These are phyloP conservation scores for Microtus richardsoni DNA, from an alignment of 2,113 vertebrate species.

Conservation along the genomic window DNA sequence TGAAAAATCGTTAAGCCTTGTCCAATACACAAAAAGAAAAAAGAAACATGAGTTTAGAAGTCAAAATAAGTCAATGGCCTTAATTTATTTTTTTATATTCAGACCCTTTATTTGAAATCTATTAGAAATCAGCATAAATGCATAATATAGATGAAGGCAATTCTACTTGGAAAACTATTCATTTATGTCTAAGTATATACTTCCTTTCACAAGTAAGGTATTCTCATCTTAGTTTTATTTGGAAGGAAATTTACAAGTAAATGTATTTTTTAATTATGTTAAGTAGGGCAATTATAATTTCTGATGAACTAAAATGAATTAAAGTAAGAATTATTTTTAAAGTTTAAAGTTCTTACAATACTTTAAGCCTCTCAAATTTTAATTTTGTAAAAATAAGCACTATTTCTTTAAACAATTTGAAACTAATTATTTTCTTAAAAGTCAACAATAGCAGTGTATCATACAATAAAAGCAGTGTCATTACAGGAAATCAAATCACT, in stretches of 20 bases:
- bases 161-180: neutral
- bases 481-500: conserved; percentile 19
- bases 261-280: neutral
- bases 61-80: neutral
- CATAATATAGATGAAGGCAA: neutral
- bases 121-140: neutral
- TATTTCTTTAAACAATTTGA: neutral
- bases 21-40: neutral
- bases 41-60: neutral
- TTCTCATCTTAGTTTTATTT: neutral
- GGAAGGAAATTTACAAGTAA: neutral
- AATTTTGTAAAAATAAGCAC: neutral
- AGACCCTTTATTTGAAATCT: neutral
- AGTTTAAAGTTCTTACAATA: neutral
- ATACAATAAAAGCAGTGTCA: conserved; percentile 15
- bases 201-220: neutral
- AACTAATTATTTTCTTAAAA: neutral
- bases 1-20: neutral
- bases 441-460: neutral
- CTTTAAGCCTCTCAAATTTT: neutral
- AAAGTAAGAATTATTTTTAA: neutral
- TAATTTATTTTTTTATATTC: neutral
- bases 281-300: neutral
- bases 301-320: neutral
- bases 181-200: neutral